Percentiles rank a stretch among this genome's conserved stretches.
Conservation (phyloP, 2,113 vertebrate genomes). For the Gallinago paraguaiae region DNA sequence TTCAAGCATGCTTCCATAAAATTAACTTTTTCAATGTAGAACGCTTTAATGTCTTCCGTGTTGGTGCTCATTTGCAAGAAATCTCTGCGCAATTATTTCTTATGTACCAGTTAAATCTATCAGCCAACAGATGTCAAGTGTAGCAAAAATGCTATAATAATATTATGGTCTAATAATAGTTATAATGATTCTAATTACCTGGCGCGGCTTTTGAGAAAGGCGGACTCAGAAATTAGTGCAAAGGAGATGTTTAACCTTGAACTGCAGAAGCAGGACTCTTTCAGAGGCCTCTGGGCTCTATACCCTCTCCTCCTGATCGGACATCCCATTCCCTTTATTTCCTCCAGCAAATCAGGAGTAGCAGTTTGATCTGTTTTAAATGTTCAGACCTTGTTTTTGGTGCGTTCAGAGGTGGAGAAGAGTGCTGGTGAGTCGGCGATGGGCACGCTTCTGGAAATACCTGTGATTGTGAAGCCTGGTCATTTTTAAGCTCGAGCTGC, state of each 20-base stretch:
- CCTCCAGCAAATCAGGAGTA: not conserved
- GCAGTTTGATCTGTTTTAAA: not conserved
- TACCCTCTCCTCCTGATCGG: accelerated
- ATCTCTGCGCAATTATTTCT: slow-evolving; percentile 68
- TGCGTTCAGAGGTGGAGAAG: not conserved
- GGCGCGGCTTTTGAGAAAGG: slow-evolving; percentile 60
- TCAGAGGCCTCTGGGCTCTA: not conserved
- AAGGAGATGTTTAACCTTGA: slow-evolving; percentile 61
- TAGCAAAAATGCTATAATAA: slow-evolving; percentile 72
- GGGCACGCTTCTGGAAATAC: not conserved
- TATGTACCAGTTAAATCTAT: slow-evolving; percentile 72
- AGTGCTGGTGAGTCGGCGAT: not conserved
- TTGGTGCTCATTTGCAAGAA: slow-evolving; percentile 43
- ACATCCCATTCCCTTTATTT: not conserved
- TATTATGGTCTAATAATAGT: slow-evolving; percentile 76
- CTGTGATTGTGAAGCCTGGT: not conserved
- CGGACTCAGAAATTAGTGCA: slow-evolving; percentile 39
- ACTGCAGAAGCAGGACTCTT: not conserved
- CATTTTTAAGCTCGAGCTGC: not conserved
- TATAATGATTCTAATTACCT: slow-evolving; percentile 75
- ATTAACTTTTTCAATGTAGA: not conserved
- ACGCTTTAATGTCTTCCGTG: not conserved
- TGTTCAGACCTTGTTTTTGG: accelerated
- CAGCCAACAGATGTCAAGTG: slow-evolving; percentile 77
- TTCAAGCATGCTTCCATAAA: slow-evolving; percentile 3